These are phyloP conservation scores for Patella caerulea DNA, from an alignment of 2,888 invertebrate species.

Conservation along the genomic window DNA sequence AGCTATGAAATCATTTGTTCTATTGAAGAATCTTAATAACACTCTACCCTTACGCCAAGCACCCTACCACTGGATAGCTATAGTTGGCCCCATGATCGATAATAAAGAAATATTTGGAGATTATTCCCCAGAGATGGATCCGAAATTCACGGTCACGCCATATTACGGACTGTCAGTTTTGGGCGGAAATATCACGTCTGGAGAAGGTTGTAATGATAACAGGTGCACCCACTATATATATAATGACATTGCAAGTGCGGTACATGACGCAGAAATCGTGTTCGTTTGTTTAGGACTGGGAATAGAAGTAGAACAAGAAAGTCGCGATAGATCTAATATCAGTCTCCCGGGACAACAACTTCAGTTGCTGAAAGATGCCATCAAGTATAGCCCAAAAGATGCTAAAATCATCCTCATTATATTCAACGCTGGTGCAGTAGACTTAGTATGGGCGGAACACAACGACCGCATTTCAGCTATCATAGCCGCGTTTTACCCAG, in stretches of 20 bases:
- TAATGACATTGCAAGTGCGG: conserved; percentile 41
- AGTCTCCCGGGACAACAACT: conserved; percentile 57
- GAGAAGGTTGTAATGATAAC: conserved; percentile 51
- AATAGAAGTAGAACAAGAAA: conserved; percentile 50
- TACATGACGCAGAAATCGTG: conserved; percentile 45
- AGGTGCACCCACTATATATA: conserved; percentile 49
- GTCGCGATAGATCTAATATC: conserved; percentile 51
- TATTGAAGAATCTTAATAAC: conserved; percentile 48
- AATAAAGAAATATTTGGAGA: conserved; percentile 61
- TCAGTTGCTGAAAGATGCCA: conserved; percentile 53
- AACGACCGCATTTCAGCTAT: conserved; percentile 42
- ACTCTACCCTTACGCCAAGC: conserved; percentile 29
- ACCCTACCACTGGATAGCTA: background rate
- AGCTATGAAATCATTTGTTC: conserved; percentile 48
- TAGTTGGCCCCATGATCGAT: conserved; percentile 67
- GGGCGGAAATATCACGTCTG: conserved; percentile 38
- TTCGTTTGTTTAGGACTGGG: conserved; percentile 38
- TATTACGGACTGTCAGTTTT: conserved; percentile 48
- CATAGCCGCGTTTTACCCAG: conserved; percentile 64
- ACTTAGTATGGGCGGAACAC: conserved; percentile 43
- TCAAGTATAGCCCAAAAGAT: conserved; percentile 32
- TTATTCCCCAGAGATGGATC: conserved; percentile 54
- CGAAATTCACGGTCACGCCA: conserved; percentile 53
- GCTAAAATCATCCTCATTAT: conserved; percentile 53
- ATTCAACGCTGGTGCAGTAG: conserved; percentile 51